Evolutionary conservation across 1,140 invertebrate species (phyloP), one percentile per base, ranked within the genome.

Genomic region (Kradibia gibbosae): DNA sequence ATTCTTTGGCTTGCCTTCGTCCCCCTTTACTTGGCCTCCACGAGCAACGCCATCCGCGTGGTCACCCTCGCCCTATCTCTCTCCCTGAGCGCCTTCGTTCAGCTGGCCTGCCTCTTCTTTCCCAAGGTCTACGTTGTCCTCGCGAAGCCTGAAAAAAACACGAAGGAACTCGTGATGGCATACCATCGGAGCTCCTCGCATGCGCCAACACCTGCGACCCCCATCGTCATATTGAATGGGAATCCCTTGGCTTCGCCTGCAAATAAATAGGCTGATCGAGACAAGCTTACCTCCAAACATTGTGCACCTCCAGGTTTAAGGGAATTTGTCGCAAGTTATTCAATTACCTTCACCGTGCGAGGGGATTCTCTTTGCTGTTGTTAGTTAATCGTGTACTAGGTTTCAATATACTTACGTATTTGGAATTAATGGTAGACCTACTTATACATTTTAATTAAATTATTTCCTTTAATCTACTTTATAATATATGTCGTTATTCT

Each of bases 1-100:
- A 93, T 96, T 31, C 92, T 96, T n/a, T 96, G 95, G 95, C 87
- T 96, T 50, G 94, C 94, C 15, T 96, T 95, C 85, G 93, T 95
- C 11, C 94, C 95, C 2, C 93, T 96, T 10, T 96, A 88, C 28
- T 67, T 89, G 3, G 85, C 86, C 3, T 88, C 87, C 1, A 85
- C 84, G 11, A 95, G 88, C 92, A 96, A 87, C 74, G 87, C 88
- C 7, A 92, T 93, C 20, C 88, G 93, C 28, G 89, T 92, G 0
- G 91, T 94, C 5, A 93, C 93, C 0, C 87, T 94, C 13, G 92
- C 92, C 15, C 89, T 93, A 2, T 93, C 93, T 0, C 87, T 94
- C 1, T 93, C 92, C 0, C 84, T 94, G 10, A 93, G 92, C 83
- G 92, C 90, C 0, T 83, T 92, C 55, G 92, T 93, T 0, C 92